Evolutionary conservation across 23 tunicate genomes (phyloP), one percentile per base, ranked within the genome.

Genomic region (Diplosoma virens): DNA sequence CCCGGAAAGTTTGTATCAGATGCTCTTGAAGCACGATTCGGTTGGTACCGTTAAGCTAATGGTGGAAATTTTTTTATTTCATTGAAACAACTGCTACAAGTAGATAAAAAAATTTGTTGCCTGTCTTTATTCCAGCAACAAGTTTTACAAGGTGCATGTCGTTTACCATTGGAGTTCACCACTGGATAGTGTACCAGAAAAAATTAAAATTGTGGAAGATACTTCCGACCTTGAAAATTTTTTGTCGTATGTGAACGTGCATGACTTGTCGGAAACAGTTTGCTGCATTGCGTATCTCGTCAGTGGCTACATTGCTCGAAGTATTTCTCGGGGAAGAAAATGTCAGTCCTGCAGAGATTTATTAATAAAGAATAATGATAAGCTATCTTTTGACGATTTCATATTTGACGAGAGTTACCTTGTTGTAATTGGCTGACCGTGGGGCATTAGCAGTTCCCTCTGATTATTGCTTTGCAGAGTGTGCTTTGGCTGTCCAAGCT

Each of bases 401-500:
- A 4, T 69, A 30, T 29, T 22, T 6, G 63, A 25, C 6, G 76
- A 69, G 9, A 22, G 20, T 4, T 7, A 4, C 22, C 3, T 37
- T 69, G 56, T 31, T 69, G 30, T 14, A 69, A 25, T 11, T 69
- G 63, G 63, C 76, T 36, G 64, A 69, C 30, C 76, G 64, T 6
- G 76, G 76, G 24, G 76, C 61, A 41, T 25, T 69, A 30, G 76
- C 76, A 11, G 76, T 37, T 2, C 76, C 76, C 2, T 34, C 76
- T 25, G 63, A 69, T 22, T 69, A 37, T 23, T 69, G 76, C 25
- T 69, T 69, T 20, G 64, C 64, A 11, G 30, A 34, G 5, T 37
- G 56, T 30, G 22, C 27, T 20, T 22, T 69, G 55, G 76, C 76
- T 25, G 27, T 25, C 25, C 55, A 69, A 36, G 28, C 55, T 11